Evolutionary conservation across 2,888 invertebrate genomes (phyloP).

Genomic region (Stenotaenia linearis): DNA sequence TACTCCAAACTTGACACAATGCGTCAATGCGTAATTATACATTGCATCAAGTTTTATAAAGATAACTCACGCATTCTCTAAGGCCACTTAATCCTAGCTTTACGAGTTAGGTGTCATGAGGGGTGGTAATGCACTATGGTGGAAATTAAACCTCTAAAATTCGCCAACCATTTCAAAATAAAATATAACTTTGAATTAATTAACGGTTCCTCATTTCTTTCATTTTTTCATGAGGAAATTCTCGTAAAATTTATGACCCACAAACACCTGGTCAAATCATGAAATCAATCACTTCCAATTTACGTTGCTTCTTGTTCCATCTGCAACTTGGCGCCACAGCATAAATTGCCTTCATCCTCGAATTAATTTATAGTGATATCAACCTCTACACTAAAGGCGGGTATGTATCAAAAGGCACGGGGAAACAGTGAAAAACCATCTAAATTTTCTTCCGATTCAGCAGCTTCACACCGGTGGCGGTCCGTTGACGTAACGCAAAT

Average conservation of each 20-base stretch:
- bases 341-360: background rate
- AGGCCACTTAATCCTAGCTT: background rate
- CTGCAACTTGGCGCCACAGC: background rate
- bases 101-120: background rate
- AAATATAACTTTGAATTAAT: background rate
- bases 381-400: background rate
- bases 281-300: background rate
- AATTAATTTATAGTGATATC: background rate
- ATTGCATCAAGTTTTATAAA: background rate
- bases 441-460: background rate
- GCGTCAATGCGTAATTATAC: background rate
- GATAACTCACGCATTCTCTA: background rate
- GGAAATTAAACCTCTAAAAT: background rate
- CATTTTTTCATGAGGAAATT: background rate
- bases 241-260: background rate
- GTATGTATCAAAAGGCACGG: background rate
- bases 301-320: background rate
- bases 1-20: background rate
- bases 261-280: background rate
- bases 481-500: conserved; percentile 72
- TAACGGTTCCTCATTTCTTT: background rate
- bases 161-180: background rate
- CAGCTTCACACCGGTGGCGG: conserved; percentile 67
- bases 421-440: background rate
- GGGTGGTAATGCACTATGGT: background rate